Conservation (phyloP, 2,113 vertebrate genomes). For the Anser cygnoides region DNA sequence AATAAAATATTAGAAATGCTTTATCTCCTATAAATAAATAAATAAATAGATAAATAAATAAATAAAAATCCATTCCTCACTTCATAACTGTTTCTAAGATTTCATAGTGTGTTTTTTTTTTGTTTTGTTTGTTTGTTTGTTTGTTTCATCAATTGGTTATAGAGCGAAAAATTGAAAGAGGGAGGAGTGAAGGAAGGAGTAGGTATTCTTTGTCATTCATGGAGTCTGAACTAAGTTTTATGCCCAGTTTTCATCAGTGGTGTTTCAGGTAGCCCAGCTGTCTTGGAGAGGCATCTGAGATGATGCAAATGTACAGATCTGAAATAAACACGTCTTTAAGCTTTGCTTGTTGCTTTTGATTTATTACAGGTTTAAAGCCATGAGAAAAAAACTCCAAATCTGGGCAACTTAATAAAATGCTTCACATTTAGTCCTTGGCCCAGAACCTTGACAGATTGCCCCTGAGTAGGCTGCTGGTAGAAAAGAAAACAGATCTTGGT, state of each 20-base stretch:
- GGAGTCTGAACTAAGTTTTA: background rate
- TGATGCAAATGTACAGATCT: background rate
- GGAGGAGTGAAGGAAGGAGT: background rate
- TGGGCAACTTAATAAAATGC: background rate
- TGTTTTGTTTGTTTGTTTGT: too few relatives aligned
- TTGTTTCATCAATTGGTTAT: background rate
- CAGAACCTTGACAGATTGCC: background rate
- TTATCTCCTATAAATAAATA: background rate
- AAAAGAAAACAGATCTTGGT: background rate
- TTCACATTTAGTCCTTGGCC: background rate
- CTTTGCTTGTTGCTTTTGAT: background rate
- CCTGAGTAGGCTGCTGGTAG: background rate
- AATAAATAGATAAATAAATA: too few relatives aligned
- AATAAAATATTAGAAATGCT: background rate
- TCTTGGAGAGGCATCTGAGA: background rate
- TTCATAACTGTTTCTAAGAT: background rate
- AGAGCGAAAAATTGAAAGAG: background rate
- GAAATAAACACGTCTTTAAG: background rate
- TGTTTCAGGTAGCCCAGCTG: background rate
- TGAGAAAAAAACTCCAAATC: background rate
- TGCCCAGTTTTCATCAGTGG: background rate
- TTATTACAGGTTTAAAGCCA: background rate
- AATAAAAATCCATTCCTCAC: background rate
- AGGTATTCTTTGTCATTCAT: background rate
- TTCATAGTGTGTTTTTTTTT: too few relatives aligned